A percentile compares a stretch with the other conserved stretches of the same genome.
Evolutionary conservation across 2,888 invertebrate genomes (phyloP).

Genomic region (Mallateleia sp.): DNA sequence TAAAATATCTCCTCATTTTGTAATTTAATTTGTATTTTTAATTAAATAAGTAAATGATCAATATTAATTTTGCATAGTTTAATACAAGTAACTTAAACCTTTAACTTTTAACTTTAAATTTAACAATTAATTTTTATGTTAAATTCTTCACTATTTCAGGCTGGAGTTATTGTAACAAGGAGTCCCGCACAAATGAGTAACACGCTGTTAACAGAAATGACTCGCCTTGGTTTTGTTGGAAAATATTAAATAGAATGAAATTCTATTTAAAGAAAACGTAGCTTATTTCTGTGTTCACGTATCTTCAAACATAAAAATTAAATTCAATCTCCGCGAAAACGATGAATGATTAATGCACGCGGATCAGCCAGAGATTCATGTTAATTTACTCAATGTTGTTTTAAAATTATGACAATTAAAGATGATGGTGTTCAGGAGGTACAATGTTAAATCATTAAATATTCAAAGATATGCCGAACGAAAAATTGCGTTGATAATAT

Average conservation of each 20-base stretch:
- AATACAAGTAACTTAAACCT: too few relatives aligned
- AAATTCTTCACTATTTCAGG: conserved; percentile 91
- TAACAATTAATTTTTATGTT: too few relatives aligned
- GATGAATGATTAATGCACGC: conserved; percentile 42
- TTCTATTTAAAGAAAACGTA: conserved; percentile 67
- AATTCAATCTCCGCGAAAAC: conserved; percentile 48
- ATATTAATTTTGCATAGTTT: too few relatives aligned
- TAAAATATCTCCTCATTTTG: too few relatives aligned
- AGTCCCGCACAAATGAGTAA: conserved; percentile 99
- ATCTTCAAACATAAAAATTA: conserved; percentile 67
- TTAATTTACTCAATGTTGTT: conserved; percentile 35
- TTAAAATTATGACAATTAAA: too few relatives aligned
- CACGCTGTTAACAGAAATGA: conserved; percentile 97
- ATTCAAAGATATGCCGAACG: too few relatives aligned
- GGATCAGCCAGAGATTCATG: conserved; percentile 39
- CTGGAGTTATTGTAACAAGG: conserved; percentile 98
- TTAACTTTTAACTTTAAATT: too few relatives aligned
- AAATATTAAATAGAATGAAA: conserved; percentile 70
- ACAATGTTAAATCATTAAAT: too few relatives aligned
- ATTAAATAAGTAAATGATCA: too few relatives aligned
- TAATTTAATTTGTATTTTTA: too few relatives aligned
- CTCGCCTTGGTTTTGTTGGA: conserved; percentile 91
- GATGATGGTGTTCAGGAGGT: too few relatives aligned
- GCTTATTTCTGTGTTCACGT: conserved; percentile 76
- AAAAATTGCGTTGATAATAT: too few relatives aligned